phyloP scores from a whole-genome alignment of 2,888 invertebrate genomes.

The Ephialtes manifestator region DNA sequence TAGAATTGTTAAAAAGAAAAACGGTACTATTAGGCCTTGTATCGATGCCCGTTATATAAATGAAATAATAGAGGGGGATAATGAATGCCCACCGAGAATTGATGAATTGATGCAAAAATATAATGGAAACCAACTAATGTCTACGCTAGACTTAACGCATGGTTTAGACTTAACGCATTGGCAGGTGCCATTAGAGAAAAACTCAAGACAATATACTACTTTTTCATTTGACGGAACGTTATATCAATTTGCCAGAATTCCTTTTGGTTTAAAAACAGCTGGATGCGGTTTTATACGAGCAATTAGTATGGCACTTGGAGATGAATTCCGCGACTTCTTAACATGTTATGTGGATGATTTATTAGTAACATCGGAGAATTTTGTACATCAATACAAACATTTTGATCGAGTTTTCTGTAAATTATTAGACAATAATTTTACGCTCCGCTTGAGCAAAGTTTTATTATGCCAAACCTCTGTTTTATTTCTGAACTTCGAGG shows the following conservation, averaged over 20 bases:
- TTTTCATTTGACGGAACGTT: constrained; percentile 71
- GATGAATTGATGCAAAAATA: constrained; percentile 72
- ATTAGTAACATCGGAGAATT: too few relatives aligned
- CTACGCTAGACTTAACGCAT: constrained; percentile 71
- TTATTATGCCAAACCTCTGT: too few relatives aligned
- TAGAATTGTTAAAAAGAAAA: constrained; percentile 77
- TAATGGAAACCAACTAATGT: constrained; percentile 69
- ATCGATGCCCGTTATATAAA: constrained; percentile 79
- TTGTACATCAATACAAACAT: too few relatives aligned
- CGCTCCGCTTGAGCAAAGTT: too few relatives aligned
- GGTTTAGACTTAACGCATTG: too few relatives aligned
- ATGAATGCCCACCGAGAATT: constrained; percentile 71
- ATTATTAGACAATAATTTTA: too few relatives aligned
- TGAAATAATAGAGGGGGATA: constrained; percentile 74
- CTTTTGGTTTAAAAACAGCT: constrained; percentile 69
- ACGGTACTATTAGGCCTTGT: constrained; percentile 77
- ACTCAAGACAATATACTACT: constrained; percentile 70
- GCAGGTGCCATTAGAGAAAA: constrained; percentile 72
- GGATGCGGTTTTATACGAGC: not conserved
- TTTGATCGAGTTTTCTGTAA: too few relatives aligned
- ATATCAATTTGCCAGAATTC: constrained; percentile 77
- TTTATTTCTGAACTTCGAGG: too few relatives aligned
- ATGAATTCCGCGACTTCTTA: too few relatives aligned
- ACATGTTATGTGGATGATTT: too few relatives aligned
- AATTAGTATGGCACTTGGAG: not conserved